Evolutionary conservation across 2,888 invertebrate species (phyloP).

Genomic region (Drosophila algonquin): DNA sequence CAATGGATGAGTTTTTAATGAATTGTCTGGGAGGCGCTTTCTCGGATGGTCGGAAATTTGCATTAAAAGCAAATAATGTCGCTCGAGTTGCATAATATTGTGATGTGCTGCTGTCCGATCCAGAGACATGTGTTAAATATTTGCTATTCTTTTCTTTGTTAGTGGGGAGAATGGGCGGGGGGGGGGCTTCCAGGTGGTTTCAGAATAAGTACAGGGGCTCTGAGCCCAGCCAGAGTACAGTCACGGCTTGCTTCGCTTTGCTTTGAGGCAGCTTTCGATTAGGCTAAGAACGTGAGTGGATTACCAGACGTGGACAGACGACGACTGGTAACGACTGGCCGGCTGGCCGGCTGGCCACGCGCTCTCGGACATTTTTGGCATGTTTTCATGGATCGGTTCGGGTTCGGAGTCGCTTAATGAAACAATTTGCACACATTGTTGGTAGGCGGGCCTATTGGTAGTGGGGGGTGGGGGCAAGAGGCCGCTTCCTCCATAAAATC

Average conservation of each 20-base stretch:
- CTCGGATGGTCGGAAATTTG: constrained; percentile 47
- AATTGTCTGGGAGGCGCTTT: constrained; percentile 63
- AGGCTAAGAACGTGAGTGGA: constrained; percentile 50
- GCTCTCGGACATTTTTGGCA: constrained; percentile 50
- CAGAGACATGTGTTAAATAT: constrained; percentile 48
- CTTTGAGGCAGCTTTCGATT: constrained; percentile 13
- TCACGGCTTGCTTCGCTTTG: constrained; percentile 7
- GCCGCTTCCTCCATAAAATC: constrained; percentile 10
- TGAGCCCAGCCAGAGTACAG: neutral
- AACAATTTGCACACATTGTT: constrained; percentile 68
- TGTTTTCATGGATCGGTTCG: constrained; percentile 24
- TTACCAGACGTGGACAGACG: constrained; percentile 25
- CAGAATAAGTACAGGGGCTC: constrained; percentile 7
- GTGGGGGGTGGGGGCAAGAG: too few species aligned
- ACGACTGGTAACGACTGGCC: too few species aligned
- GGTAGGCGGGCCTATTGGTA: neutral
- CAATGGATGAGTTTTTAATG: constrained; percentile 50
- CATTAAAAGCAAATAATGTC: constrained; percentile 71
- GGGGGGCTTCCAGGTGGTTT: neutral
- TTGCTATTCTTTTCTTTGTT: too few species aligned
- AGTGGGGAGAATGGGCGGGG: too few species aligned
- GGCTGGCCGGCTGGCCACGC: constrained; percentile 49
- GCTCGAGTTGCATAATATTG: constrained; percentile 74
- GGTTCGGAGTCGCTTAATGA: constrained; percentile 47
- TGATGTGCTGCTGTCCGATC: constrained; percentile 54